A percentile compares a stretch with the other conserved stretches of the same genome.
phyloP scores from a whole-genome alignment of 2,888 invertebrate genomes.

The Morpho deidamia region DNA sequence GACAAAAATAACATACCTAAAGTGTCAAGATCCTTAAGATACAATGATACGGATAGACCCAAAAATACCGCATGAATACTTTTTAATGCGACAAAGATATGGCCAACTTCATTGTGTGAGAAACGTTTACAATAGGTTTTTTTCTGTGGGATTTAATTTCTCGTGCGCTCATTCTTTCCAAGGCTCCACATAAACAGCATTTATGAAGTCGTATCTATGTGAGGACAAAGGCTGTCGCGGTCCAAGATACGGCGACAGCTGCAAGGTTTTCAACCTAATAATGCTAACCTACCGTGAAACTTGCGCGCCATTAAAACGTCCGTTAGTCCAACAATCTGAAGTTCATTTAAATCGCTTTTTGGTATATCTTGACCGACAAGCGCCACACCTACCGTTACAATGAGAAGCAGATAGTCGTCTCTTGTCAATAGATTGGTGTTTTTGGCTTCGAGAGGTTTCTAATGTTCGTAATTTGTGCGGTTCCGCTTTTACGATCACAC shows the following conservation, averaged over 20 bases:
- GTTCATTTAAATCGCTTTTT: conserved; percentile 57
- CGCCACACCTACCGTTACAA: conserved; percentile 61
- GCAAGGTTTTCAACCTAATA: conserved; percentile 53
- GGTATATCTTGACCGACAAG: conserved; percentile 43
- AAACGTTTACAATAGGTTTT: conserved; percentile 58
- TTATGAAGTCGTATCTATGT: conserved; percentile 71
- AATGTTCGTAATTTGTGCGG: conserved; percentile 56
- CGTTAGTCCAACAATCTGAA: conserved; percentile 63
- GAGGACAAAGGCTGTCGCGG: conserved; percentile 65
- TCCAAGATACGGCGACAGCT: conserved; percentile 70
- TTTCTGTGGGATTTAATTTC: conserved; percentile 62
- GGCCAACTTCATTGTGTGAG: conserved; percentile 64
- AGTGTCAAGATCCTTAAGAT: conserved; percentile 66
- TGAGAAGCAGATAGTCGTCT: conserved; percentile 42
- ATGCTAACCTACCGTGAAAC: conserved; percentile 63
- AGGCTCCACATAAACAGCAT: conserved; percentile 73
- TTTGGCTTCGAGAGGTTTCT: conserved; percentile 52
- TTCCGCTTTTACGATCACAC: conserved; percentile 63
- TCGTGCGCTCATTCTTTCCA: conserved; percentile 65
- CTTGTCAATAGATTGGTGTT: conserved; percentile 49
- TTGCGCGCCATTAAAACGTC: conserved; percentile 52
- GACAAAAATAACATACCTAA: conserved; percentile 55
- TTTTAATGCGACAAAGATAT: conserved; percentile 77
- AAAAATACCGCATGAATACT: conserved; percentile 76
- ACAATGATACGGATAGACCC: conserved; percentile 56